Conservation (phyloP, 2,888 invertebrate genomes). For the Cryptocheilus praepositus region DNA sequence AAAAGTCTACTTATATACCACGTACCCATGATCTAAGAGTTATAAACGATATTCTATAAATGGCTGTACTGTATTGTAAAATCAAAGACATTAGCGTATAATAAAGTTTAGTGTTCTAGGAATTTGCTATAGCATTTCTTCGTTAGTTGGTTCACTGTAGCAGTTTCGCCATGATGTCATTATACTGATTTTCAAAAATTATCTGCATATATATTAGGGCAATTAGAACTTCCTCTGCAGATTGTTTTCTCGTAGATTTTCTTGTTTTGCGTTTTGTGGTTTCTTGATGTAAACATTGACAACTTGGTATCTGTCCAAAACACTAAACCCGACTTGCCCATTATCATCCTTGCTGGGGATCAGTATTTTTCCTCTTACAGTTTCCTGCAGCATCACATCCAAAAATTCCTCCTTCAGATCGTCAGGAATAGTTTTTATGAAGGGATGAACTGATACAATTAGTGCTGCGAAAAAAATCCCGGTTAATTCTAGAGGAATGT, state of each 20-base stretch:
- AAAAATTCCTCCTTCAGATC: conserved; percentile 79
- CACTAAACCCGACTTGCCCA: conserved; percentile 73
- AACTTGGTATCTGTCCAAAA: conserved; percentile 67
- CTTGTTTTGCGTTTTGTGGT: neutral
- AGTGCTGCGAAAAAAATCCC: conserved; percentile 77
- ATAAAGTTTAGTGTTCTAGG: conserved; percentile 67
- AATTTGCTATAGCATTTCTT: conserved; percentile 1
- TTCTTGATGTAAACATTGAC: conserved; percentile 67
- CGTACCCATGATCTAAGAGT: conserved; percentile 56
- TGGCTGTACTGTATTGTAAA: conserved; percentile 72
- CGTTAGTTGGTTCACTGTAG: no score
- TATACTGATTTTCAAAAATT: no score
- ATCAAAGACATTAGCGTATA: conserved; percentile 68
- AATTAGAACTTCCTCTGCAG: neutral
- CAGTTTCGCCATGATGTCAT: no score
- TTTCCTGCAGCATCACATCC: conserved; percentile 78
- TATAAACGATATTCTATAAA: conserved; percentile 69
- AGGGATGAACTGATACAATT: conserved; percentile 84
- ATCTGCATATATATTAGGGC: neutral
- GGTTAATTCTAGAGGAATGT: neutral
- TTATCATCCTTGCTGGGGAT: conserved; percentile 73
- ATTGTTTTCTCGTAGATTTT: neutral
- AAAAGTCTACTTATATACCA: conserved; percentile 25
- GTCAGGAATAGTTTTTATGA: conserved; percentile 79
- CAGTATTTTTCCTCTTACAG: conserved; percentile 75